Conservation (phyloP, 2,113 vertebrate genomes). For the Thalassarche chlororhynchos region DNA sequence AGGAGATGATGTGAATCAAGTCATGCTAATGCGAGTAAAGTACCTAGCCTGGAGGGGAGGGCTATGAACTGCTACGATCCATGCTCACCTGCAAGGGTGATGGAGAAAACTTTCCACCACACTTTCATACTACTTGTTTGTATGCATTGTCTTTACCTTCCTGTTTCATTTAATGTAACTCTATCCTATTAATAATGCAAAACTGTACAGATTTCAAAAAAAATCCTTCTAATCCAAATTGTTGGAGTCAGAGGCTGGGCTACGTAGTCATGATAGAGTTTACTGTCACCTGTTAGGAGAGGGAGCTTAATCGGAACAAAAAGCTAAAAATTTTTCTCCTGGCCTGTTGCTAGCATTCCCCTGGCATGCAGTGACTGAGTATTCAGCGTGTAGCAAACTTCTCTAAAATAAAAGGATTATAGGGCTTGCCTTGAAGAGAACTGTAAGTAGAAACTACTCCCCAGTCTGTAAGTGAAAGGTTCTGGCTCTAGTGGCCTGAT, state of each 20-base stretch:
- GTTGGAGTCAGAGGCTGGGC: background rate
- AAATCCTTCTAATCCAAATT: background rate
- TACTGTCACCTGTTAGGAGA: background rate
- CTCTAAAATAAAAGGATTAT: background rate
- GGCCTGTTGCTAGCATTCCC: background rate
- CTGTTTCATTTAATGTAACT: background rate
- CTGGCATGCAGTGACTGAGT: background rate
- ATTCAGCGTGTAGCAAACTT: background rate
- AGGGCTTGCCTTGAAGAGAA: background rate
- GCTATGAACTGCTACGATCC: background rate
- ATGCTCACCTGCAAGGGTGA: background rate
- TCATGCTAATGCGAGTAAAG: background rate
- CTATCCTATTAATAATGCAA: background rate
- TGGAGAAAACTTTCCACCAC: background rate
- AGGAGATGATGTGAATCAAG: background rate
- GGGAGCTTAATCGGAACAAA: background rate
- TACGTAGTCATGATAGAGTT: background rate
- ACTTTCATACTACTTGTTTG: background rate
- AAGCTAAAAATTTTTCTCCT: background rate
- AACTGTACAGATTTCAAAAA: background rate
- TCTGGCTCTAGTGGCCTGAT: background rate
- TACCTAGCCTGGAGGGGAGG: background rate
- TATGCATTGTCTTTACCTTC: background rate
- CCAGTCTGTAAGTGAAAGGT: background rate
- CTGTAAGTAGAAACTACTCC: background rate